Base-by-base conservation (phyloP, 2,113 vertebrate genomes). In the Delphinapterus leucas region DNA sequence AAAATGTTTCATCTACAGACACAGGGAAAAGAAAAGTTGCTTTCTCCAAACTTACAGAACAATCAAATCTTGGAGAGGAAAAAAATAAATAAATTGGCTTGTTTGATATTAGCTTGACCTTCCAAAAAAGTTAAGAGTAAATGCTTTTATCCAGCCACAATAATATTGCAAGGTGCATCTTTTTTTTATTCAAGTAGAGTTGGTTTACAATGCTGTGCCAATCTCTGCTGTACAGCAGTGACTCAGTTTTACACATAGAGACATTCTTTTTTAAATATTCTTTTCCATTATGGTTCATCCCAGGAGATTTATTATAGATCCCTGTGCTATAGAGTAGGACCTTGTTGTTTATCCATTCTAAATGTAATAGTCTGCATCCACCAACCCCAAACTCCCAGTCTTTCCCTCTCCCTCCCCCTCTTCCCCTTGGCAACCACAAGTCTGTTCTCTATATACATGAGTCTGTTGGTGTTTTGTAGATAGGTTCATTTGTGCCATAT, bases 371-470 rank as follows among this genome's bases (percentile, higher is more conserved):
- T 49, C 20, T 77, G 17, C 44, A 12, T 77, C 74, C 33, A 33
- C 28, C 28, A 33, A 21, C 44, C 31, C 17, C 17, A 33, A 53
- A 53, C 20, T 10, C 28, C 31, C 5, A 49, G 44, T 47, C 44
- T 9, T 2, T 18, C 9, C 1, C 17, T 20, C 1, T 10, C 17
- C 9, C 28, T 28, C 41, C 9, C 15, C 44, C 25, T 17, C 2
- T 6, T 44, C 53, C 53, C 3, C 74, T 49, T 21, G 74, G 31
- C 47, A 77, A 31, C 10, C 44, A 21, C 17, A 76, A 49, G 11
- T 33, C 74, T 21, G 44, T 33, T 77, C 44, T 77, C 74, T 33
- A 49, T 33, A 28, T 31, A 47, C 33, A 28, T 53, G 9, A 58
- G 18, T 49, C 74, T 77, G 28, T 53, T 53, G 33, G 44, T 77